A percentile compares a stretch with the other conserved stretches of the same genome.
Conservation (phyloP, 1,140 invertebrate genomes). For the Pseudomyrmex sp. region DNA sequence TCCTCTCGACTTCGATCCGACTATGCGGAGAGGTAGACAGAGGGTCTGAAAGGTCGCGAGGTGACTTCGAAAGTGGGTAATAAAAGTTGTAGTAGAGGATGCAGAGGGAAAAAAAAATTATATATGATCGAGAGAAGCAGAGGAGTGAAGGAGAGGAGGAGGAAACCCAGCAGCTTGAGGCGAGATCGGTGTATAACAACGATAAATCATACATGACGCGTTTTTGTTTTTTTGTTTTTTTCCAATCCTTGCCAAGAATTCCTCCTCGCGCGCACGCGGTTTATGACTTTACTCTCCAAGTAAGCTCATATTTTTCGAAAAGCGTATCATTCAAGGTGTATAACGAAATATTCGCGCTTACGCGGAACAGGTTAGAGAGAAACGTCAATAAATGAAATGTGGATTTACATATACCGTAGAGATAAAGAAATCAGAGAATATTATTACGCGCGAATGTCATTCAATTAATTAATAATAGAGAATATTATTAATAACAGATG, state of each 20-base stretch:
- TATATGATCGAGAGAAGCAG: constrained; percentile 9
- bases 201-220: constrained; percentile 74
- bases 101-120: constrained; percentile 21
- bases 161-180: constrained; percentile 52
- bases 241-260: constrained; percentile 28
- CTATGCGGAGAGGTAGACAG: constrained; percentile 38
- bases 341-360: background rate
- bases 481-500: too few relatives aligned
- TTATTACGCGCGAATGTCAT: background rate
- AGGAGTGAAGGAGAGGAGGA: constrained; percentile 26
- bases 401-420: background rate
- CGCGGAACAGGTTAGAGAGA: too few relatives aligned
- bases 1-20: constrained; percentile 29
- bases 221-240: constrained; percentile 46
- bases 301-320: constrained; percentile 32
- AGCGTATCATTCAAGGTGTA: background rate
- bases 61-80: constrained; percentile 73
- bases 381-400: background rate
- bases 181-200: constrained; percentile 56
- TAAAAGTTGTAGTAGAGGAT: constrained; percentile 69
- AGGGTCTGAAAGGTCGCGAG: constrained; percentile 68
- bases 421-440: background rate
- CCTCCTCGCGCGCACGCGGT: background rate
- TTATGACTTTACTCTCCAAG: constrained; percentile 26
- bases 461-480: too few relatives aligned